Conservation (phyloP, 2,888 invertebrate genomes). For the Taenaris catops region DNA sequence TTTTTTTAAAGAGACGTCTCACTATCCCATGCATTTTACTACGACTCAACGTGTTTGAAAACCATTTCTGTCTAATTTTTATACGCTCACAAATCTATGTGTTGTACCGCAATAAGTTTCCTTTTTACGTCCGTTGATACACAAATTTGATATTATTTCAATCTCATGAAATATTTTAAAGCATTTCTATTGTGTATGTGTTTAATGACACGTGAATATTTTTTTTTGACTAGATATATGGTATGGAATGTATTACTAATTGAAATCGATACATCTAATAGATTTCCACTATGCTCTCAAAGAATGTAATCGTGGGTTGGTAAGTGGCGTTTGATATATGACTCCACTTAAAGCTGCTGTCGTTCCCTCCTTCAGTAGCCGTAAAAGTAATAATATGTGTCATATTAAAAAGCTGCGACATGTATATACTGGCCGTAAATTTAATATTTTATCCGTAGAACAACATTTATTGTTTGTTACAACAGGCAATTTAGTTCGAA, state of each 20-base stretch:
- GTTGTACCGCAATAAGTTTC: too few relatives aligned
- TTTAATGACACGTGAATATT: conserved; percentile 1
- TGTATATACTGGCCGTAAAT: conserved; percentile 40
- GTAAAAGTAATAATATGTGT: conserved; percentile 50
- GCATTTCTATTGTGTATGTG: background rate
- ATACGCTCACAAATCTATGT: too few relatives aligned
- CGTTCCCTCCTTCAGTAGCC: conserved; percentile 53
- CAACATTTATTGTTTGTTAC: conserved; percentile 55
- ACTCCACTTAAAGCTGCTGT: conserved; percentile 41
- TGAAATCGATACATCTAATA: conserved; percentile 17
- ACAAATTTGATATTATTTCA: too few relatives aligned
- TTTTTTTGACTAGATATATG: conserved; percentile 9
- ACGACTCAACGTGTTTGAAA: too few relatives aligned
- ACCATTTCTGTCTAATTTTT: too few relatives aligned
- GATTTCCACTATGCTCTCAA: conserved; percentile 9
- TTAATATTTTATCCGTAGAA: conserved; percentile 53
- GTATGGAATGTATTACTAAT: conserved; percentile 18
- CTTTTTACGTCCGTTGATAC: too few relatives aligned
- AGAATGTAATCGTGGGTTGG: conserved; percentile 18
- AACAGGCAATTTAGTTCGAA: conserved; percentile 42
- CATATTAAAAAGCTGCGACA: conserved; percentile 39
- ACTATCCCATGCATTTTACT: too few relatives aligned
- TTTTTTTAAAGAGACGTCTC: too few relatives aligned
- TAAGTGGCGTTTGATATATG: conserved; percentile 38
- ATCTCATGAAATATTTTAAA: too few relatives aligned